Percentiles rank a stretch among this genome's conserved stretches.
Conservation (phyloP, 2,113 vertebrate genomes). For the Sterna hirundo region DNA sequence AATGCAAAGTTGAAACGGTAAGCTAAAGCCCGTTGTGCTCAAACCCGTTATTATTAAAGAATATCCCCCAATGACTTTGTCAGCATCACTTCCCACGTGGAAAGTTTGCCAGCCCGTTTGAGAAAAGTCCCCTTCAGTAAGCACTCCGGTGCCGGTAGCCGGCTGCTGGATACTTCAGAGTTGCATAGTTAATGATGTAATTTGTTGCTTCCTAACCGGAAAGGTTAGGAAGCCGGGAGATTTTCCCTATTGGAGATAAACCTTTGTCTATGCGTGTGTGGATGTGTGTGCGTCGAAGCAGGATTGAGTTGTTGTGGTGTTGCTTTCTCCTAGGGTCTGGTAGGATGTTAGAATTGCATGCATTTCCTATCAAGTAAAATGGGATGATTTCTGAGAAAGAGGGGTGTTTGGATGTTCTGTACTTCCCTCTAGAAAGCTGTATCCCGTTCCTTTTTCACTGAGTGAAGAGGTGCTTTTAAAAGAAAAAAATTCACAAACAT, state of each 20-base stretch:
- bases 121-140: neutral
- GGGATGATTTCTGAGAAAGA: neutral
- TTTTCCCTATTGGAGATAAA: neutral
- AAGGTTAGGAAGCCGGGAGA: constrained; percentile 15
- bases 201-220: neutral
- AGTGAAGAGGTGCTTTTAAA: neutral
- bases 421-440: neutral
- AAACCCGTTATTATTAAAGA: neutral
- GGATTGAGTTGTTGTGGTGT: neutral
- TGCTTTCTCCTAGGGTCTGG: neutral
- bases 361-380: neutral
- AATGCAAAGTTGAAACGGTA: neutral
- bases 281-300: neutral
- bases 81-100: neutral
- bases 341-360: neutral
- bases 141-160: neutral
- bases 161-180: neutral
- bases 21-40: neutral
- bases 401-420: neutral
- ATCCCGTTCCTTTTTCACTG: neutral
- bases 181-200: neutral
- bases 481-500: neutral
- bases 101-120: neutral
- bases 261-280: neutral
- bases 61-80: neutral